A percentile compares a stretch with the other conserved stretches of the same genome.
Evolutionary conservation across 2,797 vertebrate genomes (phyloP).

Genomic region (Podarcis siculus): DNA sequence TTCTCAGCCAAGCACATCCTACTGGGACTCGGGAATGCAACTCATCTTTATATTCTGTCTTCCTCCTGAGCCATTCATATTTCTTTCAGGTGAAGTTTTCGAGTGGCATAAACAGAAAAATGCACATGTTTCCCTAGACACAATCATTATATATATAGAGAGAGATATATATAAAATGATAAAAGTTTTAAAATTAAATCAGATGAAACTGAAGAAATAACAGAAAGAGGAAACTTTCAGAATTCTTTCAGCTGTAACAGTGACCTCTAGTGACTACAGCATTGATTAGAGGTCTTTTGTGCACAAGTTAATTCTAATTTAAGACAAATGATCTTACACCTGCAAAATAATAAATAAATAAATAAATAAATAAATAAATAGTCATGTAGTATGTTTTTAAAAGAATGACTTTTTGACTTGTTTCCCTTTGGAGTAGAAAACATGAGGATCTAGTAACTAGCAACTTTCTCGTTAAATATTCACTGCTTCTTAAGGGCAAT

Average conservation of each 20-base stretch:
- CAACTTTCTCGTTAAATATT: constrained; percentile 32
- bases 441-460: constrained; percentile 35
- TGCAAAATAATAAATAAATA: not conserved
- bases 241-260: constrained; percentile 73
- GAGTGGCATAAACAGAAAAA: not conserved
- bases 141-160: not conserved
- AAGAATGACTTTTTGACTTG: not conserved
- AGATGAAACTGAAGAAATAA: constrained; percentile 33
- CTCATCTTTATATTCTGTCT: not conserved
- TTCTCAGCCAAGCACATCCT: not conserved
- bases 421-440: constrained; percentile 25
- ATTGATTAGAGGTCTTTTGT: constrained; percentile 43
- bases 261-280: constrained; percentile 77
- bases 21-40: not conserved
- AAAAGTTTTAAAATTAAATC: constrained; percentile 48
- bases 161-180: not conserved
- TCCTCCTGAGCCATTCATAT: constrained; percentile 18
- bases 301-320: constrained; percentile 9
- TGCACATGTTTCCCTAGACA: constrained; percentile 21
- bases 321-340: not conserved
- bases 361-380: not conserved
- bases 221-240: constrained; percentile 5
- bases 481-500: constrained; percentile 23
- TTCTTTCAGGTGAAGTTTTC: constrained; percentile 11
- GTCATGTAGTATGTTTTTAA: not conserved